Percentiles rank a stretch among this genome's conserved stretches.
phyloP scores from a whole-genome alignment of 2,113 vertebrate species.

The Procavia capensis region DNA sequence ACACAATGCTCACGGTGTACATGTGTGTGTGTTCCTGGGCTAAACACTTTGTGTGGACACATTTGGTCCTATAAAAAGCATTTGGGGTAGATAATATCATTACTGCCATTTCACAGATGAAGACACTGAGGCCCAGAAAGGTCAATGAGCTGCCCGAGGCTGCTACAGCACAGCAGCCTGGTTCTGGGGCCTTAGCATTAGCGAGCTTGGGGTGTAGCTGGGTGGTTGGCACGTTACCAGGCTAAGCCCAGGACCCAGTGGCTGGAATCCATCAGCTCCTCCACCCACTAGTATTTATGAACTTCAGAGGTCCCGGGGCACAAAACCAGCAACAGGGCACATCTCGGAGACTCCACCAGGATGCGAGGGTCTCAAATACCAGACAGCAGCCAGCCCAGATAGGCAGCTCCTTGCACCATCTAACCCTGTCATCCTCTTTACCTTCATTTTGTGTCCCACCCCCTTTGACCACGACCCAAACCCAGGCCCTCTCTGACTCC shows the following conservation, averaged over 20 bases:
- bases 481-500: background rate
- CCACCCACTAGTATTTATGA: background rate
- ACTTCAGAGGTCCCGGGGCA: background rate
- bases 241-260: background rate
- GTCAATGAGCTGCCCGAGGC: background rate
- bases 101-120: background rate
- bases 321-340: background rate
- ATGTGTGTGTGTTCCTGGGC: too few relatives aligned
- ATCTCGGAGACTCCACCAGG: background rate
- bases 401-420: background rate
- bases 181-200: background rate
- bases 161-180: background rate
- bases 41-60: background rate
- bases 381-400: background rate
- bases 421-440: background rate
- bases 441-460: background rate
- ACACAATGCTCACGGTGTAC: rapidly evolving
- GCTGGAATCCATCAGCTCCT: background rate
- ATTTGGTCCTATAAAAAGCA: background rate
- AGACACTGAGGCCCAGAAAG: background rate
- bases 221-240: background rate
- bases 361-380: background rate
- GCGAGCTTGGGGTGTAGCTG: background rate
- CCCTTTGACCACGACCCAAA: background rate
- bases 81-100: background rate